Percentiles rank a stretch among this genome's conserved stretches.
These are phyloP conservation scores for Oedothorax gibbosus DNA, from an alignment of 1,140 invertebrate genomes.

Conservation along the genomic window DNA sequence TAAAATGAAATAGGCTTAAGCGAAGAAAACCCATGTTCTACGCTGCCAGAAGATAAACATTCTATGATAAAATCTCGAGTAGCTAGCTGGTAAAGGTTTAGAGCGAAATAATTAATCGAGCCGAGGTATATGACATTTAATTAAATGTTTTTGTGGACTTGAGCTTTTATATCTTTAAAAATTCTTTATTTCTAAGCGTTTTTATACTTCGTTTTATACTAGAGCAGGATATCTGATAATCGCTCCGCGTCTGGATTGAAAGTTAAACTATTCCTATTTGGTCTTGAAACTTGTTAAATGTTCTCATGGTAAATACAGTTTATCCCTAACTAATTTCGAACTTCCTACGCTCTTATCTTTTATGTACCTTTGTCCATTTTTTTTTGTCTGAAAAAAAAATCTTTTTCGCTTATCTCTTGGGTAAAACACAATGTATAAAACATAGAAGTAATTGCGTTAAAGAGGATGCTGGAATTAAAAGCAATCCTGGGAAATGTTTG, in stretches of 20 bases:
- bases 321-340: constrained; percentile 24
- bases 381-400: constrained; percentile 25
- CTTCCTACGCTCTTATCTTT: constrained; percentile 20
- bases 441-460: constrained; percentile 42
- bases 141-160: constrained; percentile 35
- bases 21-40: neutral
- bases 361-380: neutral
- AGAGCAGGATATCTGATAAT: constrained; percentile 38
- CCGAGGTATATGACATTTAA: constrained; percentile 31
- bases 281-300: constrained; percentile 24
- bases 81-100: neutral
- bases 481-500: neutral
- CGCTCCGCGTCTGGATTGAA: neutral
- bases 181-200: neutral
- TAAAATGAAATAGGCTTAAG: constrained; percentile 7
- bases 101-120: constrained; percentile 37
- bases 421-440: constrained; percentile 19
- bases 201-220: neutral
- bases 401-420: constrained; percentile 9
- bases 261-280: constrained; percentile 21
- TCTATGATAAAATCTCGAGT: constrained; percentile 20
- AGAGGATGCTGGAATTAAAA: constrained; percentile 25
- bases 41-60: constrained; percentile 40
- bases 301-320: constrained; percentile 43
- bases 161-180: constrained; percentile 1